Conservation (phyloP, 2,888 invertebrate species). For the Acleris emargana region DNA sequence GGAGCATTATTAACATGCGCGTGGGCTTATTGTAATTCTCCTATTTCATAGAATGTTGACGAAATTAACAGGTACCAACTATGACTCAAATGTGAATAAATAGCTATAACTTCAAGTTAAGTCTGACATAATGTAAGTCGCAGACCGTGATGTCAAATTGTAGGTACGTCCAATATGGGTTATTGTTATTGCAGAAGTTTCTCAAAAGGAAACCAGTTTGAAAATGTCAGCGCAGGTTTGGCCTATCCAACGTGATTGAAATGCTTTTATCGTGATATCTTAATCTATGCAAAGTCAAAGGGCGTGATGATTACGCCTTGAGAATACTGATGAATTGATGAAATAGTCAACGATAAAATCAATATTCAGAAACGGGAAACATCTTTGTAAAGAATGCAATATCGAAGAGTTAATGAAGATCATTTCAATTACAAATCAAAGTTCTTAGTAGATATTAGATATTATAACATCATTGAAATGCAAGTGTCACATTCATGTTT, state of each 20-base stretch:
- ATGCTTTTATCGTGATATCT: constrained; percentile 54
- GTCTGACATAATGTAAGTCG: constrained; percentile 42
- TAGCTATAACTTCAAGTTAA: constrained; percentile 44
- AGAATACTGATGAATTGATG: constrained; percentile 46
- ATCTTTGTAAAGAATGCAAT: not conserved
- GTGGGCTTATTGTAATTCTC: constrained; percentile 62
- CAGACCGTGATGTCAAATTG: constrained; percentile 38
- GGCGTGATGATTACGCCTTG: constrained; percentile 47
- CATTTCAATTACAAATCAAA: constrained; percentile 11
- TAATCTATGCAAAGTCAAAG: constrained; percentile 52
- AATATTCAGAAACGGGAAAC: not conserved
- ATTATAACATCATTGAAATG: constrained; percentile 20
- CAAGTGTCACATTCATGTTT: constrained; percentile 19
- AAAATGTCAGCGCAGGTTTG: constrained; percentile 56
- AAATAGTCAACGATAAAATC: not conserved
- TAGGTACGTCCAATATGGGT: constrained; percentile 23
- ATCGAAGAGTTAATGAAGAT: constrained; percentile 1
- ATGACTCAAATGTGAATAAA: constrained; percentile 63
- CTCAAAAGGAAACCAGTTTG: constrained; percentile 59
- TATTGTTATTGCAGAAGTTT: constrained; percentile 56
- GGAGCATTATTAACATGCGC: constrained; percentile 56
- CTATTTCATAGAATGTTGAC: constrained; percentile 59
- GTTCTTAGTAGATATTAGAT: not conserved
- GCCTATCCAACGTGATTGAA: constrained; percentile 55
- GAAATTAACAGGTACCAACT: constrained; percentile 49